Evolutionary conservation across 2,113 vertebrate genomes (phyloP).

Genomic region (Aspiorhynchus laticeps): DNA sequence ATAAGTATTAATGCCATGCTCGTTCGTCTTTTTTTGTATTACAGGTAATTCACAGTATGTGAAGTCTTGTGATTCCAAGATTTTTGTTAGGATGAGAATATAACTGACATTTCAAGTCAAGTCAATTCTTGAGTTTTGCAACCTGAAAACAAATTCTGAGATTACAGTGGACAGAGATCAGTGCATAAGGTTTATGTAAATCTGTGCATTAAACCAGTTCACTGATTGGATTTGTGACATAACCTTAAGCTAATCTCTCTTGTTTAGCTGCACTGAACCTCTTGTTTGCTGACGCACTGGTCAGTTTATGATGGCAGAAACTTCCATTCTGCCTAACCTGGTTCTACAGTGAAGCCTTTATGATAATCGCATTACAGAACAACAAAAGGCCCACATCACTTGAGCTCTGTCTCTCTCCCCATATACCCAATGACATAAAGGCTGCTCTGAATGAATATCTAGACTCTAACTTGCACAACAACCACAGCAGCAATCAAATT

Average conservation of each 20-base stretch:
- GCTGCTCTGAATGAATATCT: background rate
- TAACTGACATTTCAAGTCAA: background rate
- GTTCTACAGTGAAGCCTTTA: conserved; percentile 11
- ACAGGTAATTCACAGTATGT: background rate
- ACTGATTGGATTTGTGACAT: background rate
- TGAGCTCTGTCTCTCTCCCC: conserved; percentile 5
- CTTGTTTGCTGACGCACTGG: background rate
- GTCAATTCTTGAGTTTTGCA: background rate
- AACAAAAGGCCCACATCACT: conserved; percentile 38
- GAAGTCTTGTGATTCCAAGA: background rate
- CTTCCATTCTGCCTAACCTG: background rate
- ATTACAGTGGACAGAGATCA: background rate
- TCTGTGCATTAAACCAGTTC: background rate
- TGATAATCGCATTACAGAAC: conserved; percentile 10
- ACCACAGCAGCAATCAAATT: background rate
- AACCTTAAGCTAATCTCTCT: background rate
- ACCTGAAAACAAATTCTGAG: background rate
- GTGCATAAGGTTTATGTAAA: background rate
- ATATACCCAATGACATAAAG: background rate
- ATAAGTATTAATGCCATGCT: background rate
- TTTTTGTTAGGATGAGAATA: background rate
- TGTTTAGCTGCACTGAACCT: background rate
- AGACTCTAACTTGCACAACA: background rate
- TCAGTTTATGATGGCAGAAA: background rate
- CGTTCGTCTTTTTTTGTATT: background rate